Evolutionary conservation across 2,888 invertebrate genomes (phyloP).

Genomic region (Melanophora roralis): DNA sequence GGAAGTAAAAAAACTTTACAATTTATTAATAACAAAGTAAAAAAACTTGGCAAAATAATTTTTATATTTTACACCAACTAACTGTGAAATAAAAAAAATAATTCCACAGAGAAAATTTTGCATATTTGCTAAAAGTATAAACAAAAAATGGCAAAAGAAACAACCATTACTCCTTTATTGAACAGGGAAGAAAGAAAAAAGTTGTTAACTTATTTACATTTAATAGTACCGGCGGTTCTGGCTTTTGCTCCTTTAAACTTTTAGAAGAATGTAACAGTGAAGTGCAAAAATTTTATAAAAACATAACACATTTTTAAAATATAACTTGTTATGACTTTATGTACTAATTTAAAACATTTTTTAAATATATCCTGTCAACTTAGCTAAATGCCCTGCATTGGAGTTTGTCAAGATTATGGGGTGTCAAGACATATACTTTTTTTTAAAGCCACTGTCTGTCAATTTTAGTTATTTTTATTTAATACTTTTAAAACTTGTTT

Average conservation of each 20-base stretch:
- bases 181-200: slow-evolving; percentile 16
- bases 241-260: neutral
- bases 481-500: too few relatives aligned
- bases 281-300: too few relatives aligned
- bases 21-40: neutral
- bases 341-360: too few relatives aligned
- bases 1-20: neutral
- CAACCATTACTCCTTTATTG: neutral
- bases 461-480: too few relatives aligned
- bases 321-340: too few relatives aligned
- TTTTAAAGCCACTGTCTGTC: too few relatives aligned
- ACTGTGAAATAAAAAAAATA: slow-evolving; percentile 46
- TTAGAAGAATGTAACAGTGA: too few relatives aligned
- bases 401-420: too few relatives aligned
- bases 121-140: slow-evolving; percentile 45
- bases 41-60: slow-evolving; percentile 8
- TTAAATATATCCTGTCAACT: too few relatives aligned
- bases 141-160: neutral
- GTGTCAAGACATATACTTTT: too few relatives aligned
- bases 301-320: too few relatives aligned
- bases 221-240: slow-evolving; percentile 38
- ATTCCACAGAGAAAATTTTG: slow-evolving; percentile 54
- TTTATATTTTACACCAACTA: slow-evolving; percentile 6
- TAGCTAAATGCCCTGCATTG: too few relatives aligned
- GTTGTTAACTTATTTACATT: slow-evolving; percentile 54